Base-by-base conservation (phyloP, 1,140 invertebrate species). In the Drosophila bocki region DNA sequence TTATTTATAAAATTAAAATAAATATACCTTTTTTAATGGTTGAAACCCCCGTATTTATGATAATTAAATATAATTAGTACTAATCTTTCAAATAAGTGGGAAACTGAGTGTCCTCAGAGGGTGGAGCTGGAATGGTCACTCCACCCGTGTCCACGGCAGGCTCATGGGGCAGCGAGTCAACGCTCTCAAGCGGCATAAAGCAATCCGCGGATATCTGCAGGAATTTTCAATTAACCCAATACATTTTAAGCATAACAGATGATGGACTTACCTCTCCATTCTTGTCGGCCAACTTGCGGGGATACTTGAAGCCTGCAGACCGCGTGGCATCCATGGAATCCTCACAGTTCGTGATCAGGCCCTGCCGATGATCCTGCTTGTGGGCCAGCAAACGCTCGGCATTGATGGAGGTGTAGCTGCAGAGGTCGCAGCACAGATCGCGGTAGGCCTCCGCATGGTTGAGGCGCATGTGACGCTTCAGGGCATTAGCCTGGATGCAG, bases 71-170 rank as follows among this genome's bases (percentile, higher is more conserved):
- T 12, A 13, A 26, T 13, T n/a, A 60, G 22, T 19, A 37, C 69
- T 61, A 88, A 45, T 82, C 84, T 48, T 83, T 83, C 9, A 88
- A 83, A 64, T 86, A 88, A 1, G 82, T 90, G 3, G 90, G 90
- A 54, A 91, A 91, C 41, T 91, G 90, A 41, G 90, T 88, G 42
- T 91, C 87, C 17, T 91, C 90, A 11, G 94, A 94, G 13, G 75
- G 42, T 8, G 94, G 94, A 13, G 94, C 94, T 9, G 94, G 94
- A 82, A 95, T 95, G 9, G 94, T 95, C 41, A 95, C 95, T n/a
- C 95, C 95, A 32, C 95, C 95, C 17, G 94, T 95, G 71, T 95
- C 94, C 26, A 95, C 92, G 48, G 93, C 93, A 60, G 95, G 94
- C 63, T 95, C 94, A 56, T 94, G 88, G 7, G 82, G 80, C 70